Conservation (phyloP, 2,797 vertebrate genomes). For the Schizopygopsis pylzovi region DNA sequence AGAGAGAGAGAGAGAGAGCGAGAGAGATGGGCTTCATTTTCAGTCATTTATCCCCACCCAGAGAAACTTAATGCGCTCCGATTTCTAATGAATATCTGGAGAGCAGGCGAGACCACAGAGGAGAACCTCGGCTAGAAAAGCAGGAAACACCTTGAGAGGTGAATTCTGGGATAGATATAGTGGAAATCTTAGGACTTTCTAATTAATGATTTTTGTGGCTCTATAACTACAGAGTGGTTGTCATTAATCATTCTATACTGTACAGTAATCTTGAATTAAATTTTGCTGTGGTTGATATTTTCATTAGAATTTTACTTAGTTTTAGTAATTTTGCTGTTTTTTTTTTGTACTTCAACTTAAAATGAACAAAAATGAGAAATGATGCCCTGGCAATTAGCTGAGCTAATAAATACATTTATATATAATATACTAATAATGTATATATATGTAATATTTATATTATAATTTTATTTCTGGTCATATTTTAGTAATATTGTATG, state of each 20-base stretch:
- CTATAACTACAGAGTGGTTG: neutral
- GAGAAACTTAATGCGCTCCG: constrained; percentile 36
- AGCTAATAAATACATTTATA: neutral
- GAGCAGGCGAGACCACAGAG: constrained; percentile 60
- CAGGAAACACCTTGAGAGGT: constrained; percentile 42
- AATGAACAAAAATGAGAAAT: neutral
- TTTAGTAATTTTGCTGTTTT: neutral
- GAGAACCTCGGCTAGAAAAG: constrained; percentile 15
- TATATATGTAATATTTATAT: no score
- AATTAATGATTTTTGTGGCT: neutral
- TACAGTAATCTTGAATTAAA: neutral
- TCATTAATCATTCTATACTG: neutral
- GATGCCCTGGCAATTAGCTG: neutral
- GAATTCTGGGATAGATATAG: constrained; percentile 19
- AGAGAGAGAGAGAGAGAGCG: constrained; percentile 55
- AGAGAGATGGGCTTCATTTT: constrained; percentile 63
- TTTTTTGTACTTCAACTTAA: neutral
- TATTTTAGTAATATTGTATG: no score
- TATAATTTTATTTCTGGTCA: no score
- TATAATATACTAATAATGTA: no score
- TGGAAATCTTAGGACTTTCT: neutral
- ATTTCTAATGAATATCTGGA: constrained; percentile 60
- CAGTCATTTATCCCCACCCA: constrained; percentile 68
- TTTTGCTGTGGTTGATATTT: no score
- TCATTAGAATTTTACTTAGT: neutral